Conservation (phyloP, 2,113 vertebrate species). For the Pleuronectes platessa region DNA sequence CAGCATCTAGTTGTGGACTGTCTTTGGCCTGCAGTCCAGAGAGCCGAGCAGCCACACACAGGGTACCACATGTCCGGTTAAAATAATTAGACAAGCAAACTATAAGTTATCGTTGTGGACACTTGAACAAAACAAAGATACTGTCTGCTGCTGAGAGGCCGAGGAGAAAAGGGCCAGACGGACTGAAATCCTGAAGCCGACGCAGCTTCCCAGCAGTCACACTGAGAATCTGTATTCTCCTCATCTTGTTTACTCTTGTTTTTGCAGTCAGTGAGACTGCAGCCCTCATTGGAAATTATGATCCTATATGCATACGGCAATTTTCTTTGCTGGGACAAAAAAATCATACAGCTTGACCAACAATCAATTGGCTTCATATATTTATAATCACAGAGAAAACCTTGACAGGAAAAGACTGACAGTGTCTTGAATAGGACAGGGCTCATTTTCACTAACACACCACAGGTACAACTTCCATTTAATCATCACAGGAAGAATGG, state of each 20-base stretch:
- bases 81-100: too few relatives aligned
- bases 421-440: background rate
- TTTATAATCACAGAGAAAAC: background rate
- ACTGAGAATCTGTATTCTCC: conserved; percentile 26
- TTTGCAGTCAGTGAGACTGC: conserved; percentile 35
- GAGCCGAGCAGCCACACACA: background rate
- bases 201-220: conserved; percentile 2
- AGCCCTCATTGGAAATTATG: background rate
- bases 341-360: background rate
- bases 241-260: conserved; percentile 19
- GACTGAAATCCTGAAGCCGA: background rate
- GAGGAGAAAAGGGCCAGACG: background rate
- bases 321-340: background rate
- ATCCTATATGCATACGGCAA: background rate
- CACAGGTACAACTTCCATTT: background rate
- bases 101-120: background rate
- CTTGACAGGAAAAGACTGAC: background rate
- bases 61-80: background rate
- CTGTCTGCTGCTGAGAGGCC: background rate
- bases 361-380: background rate
- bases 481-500: background rate
- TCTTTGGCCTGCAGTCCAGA: background rate
- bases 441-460: background rate
- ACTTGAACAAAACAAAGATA: too few relatives aligned
- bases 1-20: too few relatives aligned